Conservation (phyloP, 2,888 invertebrate genomes). For the Zaprionus bogoriensis region DNA sequence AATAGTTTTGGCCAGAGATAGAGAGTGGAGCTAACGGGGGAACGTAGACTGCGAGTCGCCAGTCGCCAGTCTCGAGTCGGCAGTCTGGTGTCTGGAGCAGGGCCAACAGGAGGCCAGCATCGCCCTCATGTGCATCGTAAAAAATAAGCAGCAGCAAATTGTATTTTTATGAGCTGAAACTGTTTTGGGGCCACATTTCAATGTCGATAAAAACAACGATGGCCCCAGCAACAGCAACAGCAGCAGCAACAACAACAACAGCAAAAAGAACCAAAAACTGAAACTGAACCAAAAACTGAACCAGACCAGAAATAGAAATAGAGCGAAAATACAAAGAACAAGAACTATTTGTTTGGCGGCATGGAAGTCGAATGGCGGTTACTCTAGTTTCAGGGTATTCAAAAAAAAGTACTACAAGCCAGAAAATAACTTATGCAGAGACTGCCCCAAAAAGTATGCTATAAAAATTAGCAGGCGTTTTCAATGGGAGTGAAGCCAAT, state of each 20-base stretch:
- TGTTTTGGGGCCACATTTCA: slow-evolving; percentile 81
- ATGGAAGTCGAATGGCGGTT: not conserved
- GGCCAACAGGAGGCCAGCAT: slow-evolving; percentile 45
- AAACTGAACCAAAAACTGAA: slow-evolving; percentile 20
- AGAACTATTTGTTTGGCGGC: not conserved
- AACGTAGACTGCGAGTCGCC: not conserved
- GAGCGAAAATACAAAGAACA: slow-evolving; percentile 1
- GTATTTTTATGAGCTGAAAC: slow-evolving; percentile 82
- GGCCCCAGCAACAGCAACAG: slow-evolving; percentile 26
- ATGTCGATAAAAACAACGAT: slow-evolving; percentile 76
- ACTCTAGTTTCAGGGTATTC: not conserved
- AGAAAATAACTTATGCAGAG: not conserved
- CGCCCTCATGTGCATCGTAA: slow-evolving; percentile 78
- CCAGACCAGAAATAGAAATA: slow-evolving; percentile 13
- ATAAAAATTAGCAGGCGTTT: fast-evolving
- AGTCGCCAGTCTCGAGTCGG: not conserved
- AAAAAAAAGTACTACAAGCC: too few relatives aligned
- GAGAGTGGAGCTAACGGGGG: not conserved
- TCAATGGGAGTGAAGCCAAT: too few relatives aligned
- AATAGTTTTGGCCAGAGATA: slow-evolving; percentile 63
- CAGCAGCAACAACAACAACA: slow-evolving; percentile 45
- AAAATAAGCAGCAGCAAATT: slow-evolving; percentile 81
- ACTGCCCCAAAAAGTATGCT: not conserved
- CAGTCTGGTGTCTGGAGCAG: not conserved
- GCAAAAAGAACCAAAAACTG: slow-evolving; percentile 13